Base-by-base conservation (phyloP, 2,888 invertebrate genomes). In the Phorcus lineatus region DNA sequence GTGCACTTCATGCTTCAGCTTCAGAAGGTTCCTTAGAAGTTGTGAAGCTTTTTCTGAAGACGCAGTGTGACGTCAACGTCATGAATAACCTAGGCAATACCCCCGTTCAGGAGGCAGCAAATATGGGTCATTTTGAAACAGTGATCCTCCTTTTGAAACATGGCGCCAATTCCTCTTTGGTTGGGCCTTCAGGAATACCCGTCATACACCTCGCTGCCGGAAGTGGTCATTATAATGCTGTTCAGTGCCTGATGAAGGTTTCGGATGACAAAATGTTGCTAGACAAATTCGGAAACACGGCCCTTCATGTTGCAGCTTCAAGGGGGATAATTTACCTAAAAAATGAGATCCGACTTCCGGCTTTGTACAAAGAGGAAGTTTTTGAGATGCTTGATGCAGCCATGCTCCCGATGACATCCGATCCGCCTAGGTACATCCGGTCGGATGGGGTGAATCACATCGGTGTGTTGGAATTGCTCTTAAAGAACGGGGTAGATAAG, bases 141-240 rank as follows among this genome's bases (percentile, higher is more conserved):
- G 79, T 75, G 17, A 67, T 54, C 4, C 11, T 74, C 3, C 77
- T 84, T 17, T 28, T 80, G 40, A 36, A 76, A n/a, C 40, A 74
- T n/a, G 81, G 78, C 4, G 81, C 77, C 19, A 24, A 79, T n/a
- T 40, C 78, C 17, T 40, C 47, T 7, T 22, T 22, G 24, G 28
- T 76, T n/a, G 40, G 54, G 4, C 16, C 36, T 4, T 16, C 19
- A 9, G 67, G 75, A 4, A 40, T 79, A 24, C 70, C 82, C 1
- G 17, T 80, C 3, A 66, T 86, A n/a, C 86, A 86, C 66, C 80
- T 81, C 52, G 82, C 82, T 0, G 81, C 85, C 4, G 86, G 82
- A 19, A 82, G 82, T 75, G 85, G 86, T 22, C 52, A 81, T 52
- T 40, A 24, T 7, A 53, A 76, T 24, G 77, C 80, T 7, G 75